Evolutionary conservation across 1,140 invertebrate species (phyloP).

Genomic region (Cardiocondyla obscurior): DNA sequence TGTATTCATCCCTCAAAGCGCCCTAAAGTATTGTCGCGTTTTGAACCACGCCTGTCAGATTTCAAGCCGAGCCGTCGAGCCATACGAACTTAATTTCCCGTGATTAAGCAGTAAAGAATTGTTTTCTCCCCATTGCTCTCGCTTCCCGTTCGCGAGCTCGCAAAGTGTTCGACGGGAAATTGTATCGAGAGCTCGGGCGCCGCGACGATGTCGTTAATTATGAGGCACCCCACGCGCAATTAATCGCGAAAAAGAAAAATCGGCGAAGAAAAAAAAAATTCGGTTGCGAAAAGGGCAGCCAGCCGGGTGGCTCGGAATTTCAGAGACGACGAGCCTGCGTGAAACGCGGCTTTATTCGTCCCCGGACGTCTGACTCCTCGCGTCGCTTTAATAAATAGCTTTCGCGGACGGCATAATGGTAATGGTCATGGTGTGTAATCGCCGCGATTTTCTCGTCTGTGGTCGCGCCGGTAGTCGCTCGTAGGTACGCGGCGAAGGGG

Average conservation of each 20-base stretch:
- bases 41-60: too few species aligned
- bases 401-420: conserved; percentile 68
- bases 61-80: too few species aligned
- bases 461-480: conserved; percentile 35
- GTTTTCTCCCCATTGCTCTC: too few species aligned
- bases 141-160: too few species aligned
- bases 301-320: conserved; percentile 52
- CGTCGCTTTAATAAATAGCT: conserved; percentile 65
- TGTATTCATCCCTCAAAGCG: too few species aligned
- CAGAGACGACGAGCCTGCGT: conserved; percentile 42
- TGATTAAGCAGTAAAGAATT: too few species aligned
- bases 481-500: conserved; percentile 1
- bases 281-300: neutral
- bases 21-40: too few species aligned
- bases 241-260: neutral
- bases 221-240: neutral
- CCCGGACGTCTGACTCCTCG: conserved; percentile 14
- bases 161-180: neutral
- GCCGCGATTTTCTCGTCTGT: conserved; percentile 68
- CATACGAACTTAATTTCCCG: too few species aligned
- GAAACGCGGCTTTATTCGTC: conserved; percentile 55
- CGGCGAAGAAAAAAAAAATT: conserved; percentile 9
- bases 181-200: neutral
- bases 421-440: conserved; percentile 69
- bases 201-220: neutral